phyloP scores from a whole-genome alignment of 2,113 vertebrate genomes.

The Corythaixoides concolor region DNA sequence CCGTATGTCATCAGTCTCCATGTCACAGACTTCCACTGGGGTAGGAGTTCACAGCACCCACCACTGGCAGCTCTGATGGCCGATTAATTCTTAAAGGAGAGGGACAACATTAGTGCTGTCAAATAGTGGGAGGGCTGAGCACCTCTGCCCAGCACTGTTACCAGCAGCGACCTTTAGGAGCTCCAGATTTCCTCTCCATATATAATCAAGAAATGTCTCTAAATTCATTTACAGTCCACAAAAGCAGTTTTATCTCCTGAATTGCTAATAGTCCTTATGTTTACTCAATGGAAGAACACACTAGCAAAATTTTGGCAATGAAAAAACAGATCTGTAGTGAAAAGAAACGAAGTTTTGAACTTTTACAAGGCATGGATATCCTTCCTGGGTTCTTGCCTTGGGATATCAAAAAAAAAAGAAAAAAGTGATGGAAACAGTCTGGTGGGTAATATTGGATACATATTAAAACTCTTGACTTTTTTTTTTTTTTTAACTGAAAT shows the following conservation, averaged over 20 bases:
- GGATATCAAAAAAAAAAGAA: not conserved
- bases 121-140: accelerated
- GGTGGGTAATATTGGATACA: not conserved
- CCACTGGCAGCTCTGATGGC: not conserved
- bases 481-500: not conserved
- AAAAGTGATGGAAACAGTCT: not conserved
- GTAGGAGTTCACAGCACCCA: not conserved
- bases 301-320: not conserved
- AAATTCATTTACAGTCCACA: not conserved
- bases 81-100: not conserved
- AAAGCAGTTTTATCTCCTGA: not conserved
- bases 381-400: not conserved
- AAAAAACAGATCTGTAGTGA: not conserved
- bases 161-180: not conserved
- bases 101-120: accelerated
- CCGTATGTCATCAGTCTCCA: not conserved
- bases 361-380: not conserved
- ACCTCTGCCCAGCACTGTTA: not conserved
- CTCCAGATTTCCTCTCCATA: not conserved
- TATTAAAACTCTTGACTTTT: not conserved
- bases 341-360: not conserved
- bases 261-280: not conserved
- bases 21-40: not conserved
- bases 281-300: not conserved
- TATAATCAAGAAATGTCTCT: not conserved